Evolutionary conservation across 2,888 invertebrate species (phyloP).

Genomic region (Tipula confusa): DNA sequence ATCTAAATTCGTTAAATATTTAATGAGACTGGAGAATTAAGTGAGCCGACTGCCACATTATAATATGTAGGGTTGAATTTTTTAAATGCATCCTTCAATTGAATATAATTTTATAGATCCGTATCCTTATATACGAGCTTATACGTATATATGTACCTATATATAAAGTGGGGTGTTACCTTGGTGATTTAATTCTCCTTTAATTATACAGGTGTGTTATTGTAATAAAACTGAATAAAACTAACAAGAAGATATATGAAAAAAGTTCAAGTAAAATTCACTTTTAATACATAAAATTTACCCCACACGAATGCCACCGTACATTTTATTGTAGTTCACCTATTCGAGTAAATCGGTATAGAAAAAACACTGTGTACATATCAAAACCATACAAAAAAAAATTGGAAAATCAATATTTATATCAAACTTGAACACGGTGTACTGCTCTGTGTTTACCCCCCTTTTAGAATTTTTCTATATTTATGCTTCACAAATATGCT

Average conservation of each 20-base stretch:
- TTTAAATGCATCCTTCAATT: not conserved
- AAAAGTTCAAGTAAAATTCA: not conserved
- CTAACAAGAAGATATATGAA: not conserved
- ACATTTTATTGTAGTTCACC: not conserved
- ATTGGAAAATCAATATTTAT: not conserved
- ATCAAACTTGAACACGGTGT: not conserved
- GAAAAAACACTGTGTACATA: not conserved
- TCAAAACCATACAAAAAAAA: not conserved
- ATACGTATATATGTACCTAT: not conserved
- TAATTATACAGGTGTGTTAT: not conserved
- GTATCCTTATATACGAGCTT: not conserved
- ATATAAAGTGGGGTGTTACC: conserved; percentile 5
- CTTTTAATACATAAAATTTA: not conserved
- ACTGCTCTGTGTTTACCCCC: not conserved
- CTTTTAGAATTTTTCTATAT: not conserved
- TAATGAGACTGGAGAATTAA: not conserved
- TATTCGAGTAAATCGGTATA: not conserved
- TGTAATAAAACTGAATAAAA: not conserved
- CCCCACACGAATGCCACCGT: not conserved
- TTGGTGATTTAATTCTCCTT: conserved; percentile 12
- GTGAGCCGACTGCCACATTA: not conserved
- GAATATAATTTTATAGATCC: not conserved
- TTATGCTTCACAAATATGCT: not conserved
- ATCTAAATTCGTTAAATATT: not conserved
- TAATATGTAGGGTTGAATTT: not conserved